Percentiles rank a stretch among this genome's conserved stretches.
Conservation (phyloP, 2,113 vertebrate genomes). For the Poeciliopsis turrubarensis region DNA sequence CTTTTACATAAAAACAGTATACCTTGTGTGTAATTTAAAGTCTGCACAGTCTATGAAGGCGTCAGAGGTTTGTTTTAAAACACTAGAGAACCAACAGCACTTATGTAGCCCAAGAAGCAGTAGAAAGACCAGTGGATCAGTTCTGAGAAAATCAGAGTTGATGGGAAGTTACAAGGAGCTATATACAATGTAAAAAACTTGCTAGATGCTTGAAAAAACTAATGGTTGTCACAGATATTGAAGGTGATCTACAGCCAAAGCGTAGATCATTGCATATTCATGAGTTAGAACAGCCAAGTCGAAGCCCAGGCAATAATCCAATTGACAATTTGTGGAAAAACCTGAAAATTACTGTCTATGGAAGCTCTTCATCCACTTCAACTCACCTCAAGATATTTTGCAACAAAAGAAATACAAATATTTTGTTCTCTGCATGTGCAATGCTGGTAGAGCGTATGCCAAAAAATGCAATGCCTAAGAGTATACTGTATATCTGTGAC, state of each 20-base stretch:
- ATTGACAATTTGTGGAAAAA: not conserved
- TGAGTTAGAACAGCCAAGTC: not conserved
- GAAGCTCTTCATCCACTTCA: not conserved
- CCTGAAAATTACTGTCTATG: not conserved
- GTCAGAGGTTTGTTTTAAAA: not conserved
- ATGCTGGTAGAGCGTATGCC: no score
- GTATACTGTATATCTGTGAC: not conserved
- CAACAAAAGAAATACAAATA: no score
- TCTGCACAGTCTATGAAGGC: not conserved
- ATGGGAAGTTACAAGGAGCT: not conserved
- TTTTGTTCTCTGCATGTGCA: no score
- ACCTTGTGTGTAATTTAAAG: not conserved
- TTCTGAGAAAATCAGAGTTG: not conserved
- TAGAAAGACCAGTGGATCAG: not conserved
- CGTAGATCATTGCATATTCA: not conserved
- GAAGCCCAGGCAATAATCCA: not conserved
- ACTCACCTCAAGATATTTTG: not conserved
- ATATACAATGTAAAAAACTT: not conserved
- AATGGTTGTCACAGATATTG: no score
- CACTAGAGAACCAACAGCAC: not conserved
- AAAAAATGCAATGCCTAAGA: no score
- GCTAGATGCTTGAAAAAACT: not conserved
- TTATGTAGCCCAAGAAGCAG: not conserved
- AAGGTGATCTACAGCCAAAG: not conserved
- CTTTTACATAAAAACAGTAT: not conserved